Conservation (phyloP, 1,140 invertebrate genomes). For the Aphidius ervi region DNA sequence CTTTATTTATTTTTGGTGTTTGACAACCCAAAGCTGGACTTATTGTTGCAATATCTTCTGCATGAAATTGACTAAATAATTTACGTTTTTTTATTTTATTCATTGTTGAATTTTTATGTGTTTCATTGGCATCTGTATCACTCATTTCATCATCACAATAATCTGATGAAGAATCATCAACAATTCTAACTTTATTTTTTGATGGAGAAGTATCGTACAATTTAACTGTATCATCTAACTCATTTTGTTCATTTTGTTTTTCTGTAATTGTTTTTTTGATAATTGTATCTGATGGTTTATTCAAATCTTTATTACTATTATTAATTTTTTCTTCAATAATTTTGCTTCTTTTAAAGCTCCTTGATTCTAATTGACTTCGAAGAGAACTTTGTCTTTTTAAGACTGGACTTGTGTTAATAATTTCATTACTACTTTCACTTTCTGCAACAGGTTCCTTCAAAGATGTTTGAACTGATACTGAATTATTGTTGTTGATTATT, state of each 20-base stretch:
- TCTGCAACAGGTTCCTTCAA: no score
- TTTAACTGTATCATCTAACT: not conserved
- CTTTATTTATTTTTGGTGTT: not conserved
- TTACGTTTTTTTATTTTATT: slow-evolving; percentile 12
- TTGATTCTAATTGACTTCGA: no score
- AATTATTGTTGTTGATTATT: no score
- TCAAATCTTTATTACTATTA: not conserved
- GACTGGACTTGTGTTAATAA: no score
- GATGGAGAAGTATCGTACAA: not conserved
- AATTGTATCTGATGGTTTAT: not conserved
- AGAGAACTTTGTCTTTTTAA: no score
- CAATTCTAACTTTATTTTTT: slow-evolving; percentile 1
- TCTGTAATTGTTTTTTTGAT: not conserved
- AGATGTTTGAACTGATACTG: no score
- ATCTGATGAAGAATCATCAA: slow-evolving; percentile 1
- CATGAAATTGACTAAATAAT: slow-evolving; percentile 17
- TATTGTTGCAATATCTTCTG: slow-evolving; percentile 1
- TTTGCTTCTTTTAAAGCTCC: slow-evolving; percentile 1
- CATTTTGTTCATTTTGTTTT: not conserved
- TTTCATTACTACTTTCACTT: no score
- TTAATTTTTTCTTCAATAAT: slow-evolving; percentile 23
- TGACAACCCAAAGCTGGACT: not conserved
- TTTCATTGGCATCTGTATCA: not conserved
- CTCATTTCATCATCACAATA: not conserved
- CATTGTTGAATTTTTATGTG: not conserved